A percentile compares a stretch with the other conserved stretches of the same genome.
Conservation (phyloP, 2,113 vertebrate genomes). For the Polypterus senegalus region DNA sequence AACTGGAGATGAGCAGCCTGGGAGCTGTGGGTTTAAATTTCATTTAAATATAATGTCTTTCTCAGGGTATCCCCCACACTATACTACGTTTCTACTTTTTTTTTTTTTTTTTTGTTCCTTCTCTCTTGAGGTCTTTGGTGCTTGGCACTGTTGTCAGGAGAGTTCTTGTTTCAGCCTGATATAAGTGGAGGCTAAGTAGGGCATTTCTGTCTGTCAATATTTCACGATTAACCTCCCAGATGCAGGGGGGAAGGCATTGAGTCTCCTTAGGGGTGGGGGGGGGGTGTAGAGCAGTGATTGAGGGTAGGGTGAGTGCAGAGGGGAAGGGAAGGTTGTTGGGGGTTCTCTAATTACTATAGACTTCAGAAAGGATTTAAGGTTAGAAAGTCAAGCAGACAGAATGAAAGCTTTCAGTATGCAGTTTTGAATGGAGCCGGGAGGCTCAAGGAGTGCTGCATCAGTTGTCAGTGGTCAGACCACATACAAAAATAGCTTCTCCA, state of each 20-base stretch:
- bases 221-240: slow-evolving; percentile 33
- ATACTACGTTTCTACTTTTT: neutral
- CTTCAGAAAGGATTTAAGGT: slow-evolving; percentile 1
- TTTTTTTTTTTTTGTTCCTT: neutral
- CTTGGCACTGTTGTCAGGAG: slow-evolving; percentile 28
- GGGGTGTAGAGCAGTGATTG: neutral
- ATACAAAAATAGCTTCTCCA: no score
- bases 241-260: slow-evolving; percentile 2
- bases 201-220: slow-evolving; percentile 54
- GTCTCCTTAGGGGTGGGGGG: neutral
- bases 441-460: no score
- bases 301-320: neutral
- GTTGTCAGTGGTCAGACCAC: no score
- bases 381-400: neutral
- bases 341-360: neutral
- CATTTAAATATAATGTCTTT: no score
- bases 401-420: neutral
- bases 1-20: no score
- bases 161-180: slow-evolving; percentile 22
- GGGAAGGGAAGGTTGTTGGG: neutral
- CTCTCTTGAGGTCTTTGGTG: slow-evolving; percentile 15
- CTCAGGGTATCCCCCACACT: neutral
- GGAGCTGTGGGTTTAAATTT: no score
- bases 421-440: neutral
- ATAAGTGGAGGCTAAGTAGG: slow-evolving; percentile 40